These are phyloP conservation scores for Leucoraja ocellata DNA, from an alignment of 2,797 vertebrate genomes.

Conservation along the genomic window DNA sequence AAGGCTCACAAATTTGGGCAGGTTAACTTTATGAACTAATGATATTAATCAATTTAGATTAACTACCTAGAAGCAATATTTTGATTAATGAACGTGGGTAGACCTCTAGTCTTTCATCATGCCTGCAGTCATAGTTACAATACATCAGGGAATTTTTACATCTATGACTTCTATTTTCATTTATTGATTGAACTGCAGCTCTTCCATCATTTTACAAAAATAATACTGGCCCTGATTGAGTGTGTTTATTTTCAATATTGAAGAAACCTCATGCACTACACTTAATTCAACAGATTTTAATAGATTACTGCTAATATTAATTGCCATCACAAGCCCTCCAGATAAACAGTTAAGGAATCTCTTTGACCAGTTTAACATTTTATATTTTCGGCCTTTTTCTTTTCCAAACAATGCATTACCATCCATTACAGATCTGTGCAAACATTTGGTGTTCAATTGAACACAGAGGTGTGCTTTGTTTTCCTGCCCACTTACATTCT, in stretches of 20 bases:
- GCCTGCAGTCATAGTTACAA: conserved; percentile 37
- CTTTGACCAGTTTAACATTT: conserved; percentile 12
- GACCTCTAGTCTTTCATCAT: conserved; percentile 36
- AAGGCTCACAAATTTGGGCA: conserved; percentile 23
- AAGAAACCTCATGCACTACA: conserved; percentile 28
- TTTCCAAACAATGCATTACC: not conserved
- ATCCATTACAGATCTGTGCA: not conserved
- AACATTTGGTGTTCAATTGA: not conserved
- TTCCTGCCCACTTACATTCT: not conserved
- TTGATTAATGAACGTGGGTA: conserved; percentile 37
- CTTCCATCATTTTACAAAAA: conserved; percentile 35
- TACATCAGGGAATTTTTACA: conserved; percentile 38
- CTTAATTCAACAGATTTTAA: conserved; percentile 25
- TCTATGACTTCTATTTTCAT: conserved; percentile 37
- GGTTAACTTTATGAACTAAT: conserved; percentile 34
- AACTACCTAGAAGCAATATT: conserved; percentile 26
- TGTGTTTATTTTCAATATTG: conserved; percentile 31
- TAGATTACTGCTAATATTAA: conserved; percentile 26
- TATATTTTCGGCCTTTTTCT: not conserved
- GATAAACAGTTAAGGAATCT: conserved; percentile 14
- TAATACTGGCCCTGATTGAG: conserved; percentile 26
- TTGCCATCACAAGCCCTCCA: not conserved
- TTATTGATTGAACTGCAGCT: conserved; percentile 31
- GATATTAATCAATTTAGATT: conserved; percentile 38
- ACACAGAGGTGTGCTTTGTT: not conserved